Percentiles rank a stretch among this genome's conserved stretches.
Conservation (phyloP, 2,888 invertebrate species). For the Temnothorax ravouxi region DNA sequence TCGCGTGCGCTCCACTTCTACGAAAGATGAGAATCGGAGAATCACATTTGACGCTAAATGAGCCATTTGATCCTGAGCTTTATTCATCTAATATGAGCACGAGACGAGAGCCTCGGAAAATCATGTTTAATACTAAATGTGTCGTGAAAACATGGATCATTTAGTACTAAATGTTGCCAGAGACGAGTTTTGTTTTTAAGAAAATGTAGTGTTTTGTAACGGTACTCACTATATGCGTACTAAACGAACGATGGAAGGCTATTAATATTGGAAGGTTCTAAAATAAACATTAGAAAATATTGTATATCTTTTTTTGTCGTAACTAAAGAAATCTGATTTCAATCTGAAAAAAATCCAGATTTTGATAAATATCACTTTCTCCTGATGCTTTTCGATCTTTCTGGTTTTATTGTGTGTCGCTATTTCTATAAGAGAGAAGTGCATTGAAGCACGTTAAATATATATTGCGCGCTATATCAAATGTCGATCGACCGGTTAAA, state of each 20-base stretch:
- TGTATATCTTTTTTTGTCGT: neutral
- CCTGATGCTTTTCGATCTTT: neutral
- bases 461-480: slow-evolving; percentile 51
- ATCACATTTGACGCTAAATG: slow-evolving; percentile 23
- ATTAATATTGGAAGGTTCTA: neutral
- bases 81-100: neutral
- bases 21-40: neutral
- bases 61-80: slow-evolving; percentile 16
- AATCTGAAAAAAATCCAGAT: neutral
- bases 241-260: neutral
- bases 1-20: too few relatives aligned
- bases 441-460: slow-evolving; percentile 46
- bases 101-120: neutral
- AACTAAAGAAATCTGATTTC: neutral
- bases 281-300: neutral
- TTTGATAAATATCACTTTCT: neutral
- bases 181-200: neutral
- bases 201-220: neutral
- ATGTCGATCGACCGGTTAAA: slow-evolving; percentile 50
- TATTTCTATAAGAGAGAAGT: slow-evolving; percentile 30
- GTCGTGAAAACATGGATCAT: neutral
- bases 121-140: slow-evolving; percentile 21
- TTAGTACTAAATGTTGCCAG: slow-evolving; percentile 4
- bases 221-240: neutral
- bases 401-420: neutral